phyloP scores from a whole-genome alignment of 2,797 vertebrate genomes.

The Ptychobarbus kaznakovi region DNA sequence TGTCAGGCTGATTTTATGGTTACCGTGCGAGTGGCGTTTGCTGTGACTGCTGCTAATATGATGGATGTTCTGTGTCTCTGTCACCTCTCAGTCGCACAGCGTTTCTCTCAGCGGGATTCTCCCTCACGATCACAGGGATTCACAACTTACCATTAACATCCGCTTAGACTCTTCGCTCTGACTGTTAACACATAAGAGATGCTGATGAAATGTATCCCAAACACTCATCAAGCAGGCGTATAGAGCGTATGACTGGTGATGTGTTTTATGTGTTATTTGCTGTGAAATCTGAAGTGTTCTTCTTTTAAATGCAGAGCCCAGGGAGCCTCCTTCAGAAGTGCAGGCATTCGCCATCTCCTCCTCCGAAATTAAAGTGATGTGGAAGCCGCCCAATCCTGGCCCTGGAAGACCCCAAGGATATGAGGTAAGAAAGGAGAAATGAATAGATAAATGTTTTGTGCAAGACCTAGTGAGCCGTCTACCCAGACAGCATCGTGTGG shows the following conservation, averaged over 20 bases:
- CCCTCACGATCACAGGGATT: background rate
- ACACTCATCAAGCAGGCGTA: background rate
- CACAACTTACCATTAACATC: constrained; percentile 20
- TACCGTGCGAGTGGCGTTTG: background rate
- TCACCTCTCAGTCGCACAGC: constrained; percentile 24
- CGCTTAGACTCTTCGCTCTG: background rate
- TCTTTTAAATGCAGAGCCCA: constrained; percentile 85
- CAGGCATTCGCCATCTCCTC: constrained; percentile 88
- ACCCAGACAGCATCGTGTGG: background rate
- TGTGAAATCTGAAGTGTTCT: constrained; percentile 9
- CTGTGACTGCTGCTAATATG: constrained; percentile 37
- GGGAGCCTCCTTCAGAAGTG: constrained; percentile 87
- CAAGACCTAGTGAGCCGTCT: background rate
- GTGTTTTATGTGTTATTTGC: background rate
- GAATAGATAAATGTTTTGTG: constrained; percentile 23
- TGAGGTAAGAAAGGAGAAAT: constrained; percentile 82
- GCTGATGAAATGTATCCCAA: constrained; percentile 13
- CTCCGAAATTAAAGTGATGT: constrained; percentile 89
- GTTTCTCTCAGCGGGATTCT: constrained; percentile 17
- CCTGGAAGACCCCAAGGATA: constrained; percentile 93
- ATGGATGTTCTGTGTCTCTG: constrained; percentile 22
- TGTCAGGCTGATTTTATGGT: constrained; percentile 13
- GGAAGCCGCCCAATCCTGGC: constrained; percentile 89
- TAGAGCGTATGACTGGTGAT: background rate
- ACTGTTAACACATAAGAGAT: constrained; percentile 4